Base-by-base conservation (phyloP, 1,140 invertebrate species). In the Scylla paramamosain region DNA sequence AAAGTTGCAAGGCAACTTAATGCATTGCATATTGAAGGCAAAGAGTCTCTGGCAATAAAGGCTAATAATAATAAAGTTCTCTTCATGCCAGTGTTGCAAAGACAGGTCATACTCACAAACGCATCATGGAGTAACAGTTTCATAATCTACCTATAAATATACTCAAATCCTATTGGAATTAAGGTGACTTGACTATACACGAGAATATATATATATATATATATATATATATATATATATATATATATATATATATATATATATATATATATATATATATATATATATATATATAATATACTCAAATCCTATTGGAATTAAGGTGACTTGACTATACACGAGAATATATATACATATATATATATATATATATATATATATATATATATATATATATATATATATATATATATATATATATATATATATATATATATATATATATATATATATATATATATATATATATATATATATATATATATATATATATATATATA, bases 221-320 rank as follows among this genome's bases (percentile, higher is more conserved):
- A 91, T 91, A 52, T 48, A 91, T 91, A 91, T 91, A 91, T 91
- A 59, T 91, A 91, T 91, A 91, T 91, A 91, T 91, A 91, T 91
- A 91, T 91, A 91, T 91, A 91, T 91, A 52, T 91, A 91, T 91
- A 91, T 91, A 45, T 52, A 91, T 52, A 91, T 12, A 91, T 52
- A 59, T 59, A 48, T 91, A 91, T 45, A 91, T 52, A 91, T 91
- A 91, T 45, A 91, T 59, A 91, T 59, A 91, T 52, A 52, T 59
- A 52, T 59, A 25, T 93, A n/a, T 93, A 84, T 84, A 31, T 32
- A 93, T 84, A 83, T n/a, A 83, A 93, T 83, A 32, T 7, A 83
- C 16, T 77, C 4, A 48, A 48, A 48, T 48, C 14, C 6, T 48
- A 48, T 48, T 48, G 46, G 6, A 48, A 7, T 48, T 48, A 48